These are phyloP conservation scores for Diacarnus erythraeanus DNA, from an alignment of 37 sponge, comb jelly and placozoan species.

Conservation along the genomic window DNA sequence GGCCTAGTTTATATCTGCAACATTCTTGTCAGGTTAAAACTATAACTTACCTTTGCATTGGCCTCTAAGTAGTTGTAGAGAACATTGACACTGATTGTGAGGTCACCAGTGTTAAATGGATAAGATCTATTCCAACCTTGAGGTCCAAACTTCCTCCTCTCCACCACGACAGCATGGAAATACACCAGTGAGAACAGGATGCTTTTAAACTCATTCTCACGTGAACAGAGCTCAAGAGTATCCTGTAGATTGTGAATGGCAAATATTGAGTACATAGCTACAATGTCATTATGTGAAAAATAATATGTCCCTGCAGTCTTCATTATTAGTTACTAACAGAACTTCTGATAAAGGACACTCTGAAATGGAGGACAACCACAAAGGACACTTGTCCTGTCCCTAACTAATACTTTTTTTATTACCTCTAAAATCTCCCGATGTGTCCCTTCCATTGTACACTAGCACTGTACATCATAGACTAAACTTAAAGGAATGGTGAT, in stretches of 20 bases:
- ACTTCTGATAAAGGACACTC: no score
- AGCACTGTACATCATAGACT: no score
- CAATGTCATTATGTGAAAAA: slow-evolving; percentile 6
- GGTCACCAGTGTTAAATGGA: slow-evolving; percentile 99
- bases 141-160: slow-evolving; percentile 98
- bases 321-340: no score
- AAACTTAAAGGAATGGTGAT: no score
- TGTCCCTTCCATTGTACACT: no score
- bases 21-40: no score
- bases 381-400: no score
- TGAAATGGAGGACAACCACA: no score
- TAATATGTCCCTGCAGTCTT: no score
- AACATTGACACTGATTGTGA: slow-evolving; percentile 98
- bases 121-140: slow-evolving; percentile 98
- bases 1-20: background rate
- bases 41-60: slow-evolving; percentile 82
- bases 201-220: slow-evolving; percentile 97
- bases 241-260: slow-evolving; percentile 50
- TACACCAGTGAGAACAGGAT: slow-evolving; percentile 93
- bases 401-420: no score
- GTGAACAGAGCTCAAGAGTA: slow-evolving; percentile 97
- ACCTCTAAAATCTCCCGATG: no score
- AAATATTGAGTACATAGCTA: background rate
- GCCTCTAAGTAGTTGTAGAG: slow-evolving; percentile 98
- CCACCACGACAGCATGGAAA: slow-evolving; percentile 97